These are phyloP conservation scores for Aricia artaxerxes DNA, from an alignment of 2,888 invertebrate species.

Conservation along the genomic window DNA sequence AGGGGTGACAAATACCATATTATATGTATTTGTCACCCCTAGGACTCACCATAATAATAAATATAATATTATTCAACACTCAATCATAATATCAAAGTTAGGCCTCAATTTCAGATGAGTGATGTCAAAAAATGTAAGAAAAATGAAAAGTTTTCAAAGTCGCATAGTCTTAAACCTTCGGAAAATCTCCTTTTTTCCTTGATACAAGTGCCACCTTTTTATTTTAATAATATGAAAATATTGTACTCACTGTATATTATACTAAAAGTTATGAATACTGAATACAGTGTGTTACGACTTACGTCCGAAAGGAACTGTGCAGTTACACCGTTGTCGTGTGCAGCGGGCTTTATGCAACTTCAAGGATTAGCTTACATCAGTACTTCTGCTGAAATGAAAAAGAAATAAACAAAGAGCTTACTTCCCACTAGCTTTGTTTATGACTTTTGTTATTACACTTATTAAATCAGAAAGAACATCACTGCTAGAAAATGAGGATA, in stretches of 20 bases:
- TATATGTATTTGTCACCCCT: too few species aligned
- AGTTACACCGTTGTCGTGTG: not conserved
- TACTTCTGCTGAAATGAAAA: slow-evolving; percentile 24
- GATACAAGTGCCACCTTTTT: too few species aligned
- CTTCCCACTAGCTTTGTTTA: slow-evolving; percentile 1
- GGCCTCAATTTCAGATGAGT: not conserved
- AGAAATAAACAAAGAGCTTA: slow-evolving; percentile 17
- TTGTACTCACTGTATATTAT: too few species aligned
- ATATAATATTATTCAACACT: too few species aligned
- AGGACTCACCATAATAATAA: too few species aligned
- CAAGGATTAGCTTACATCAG: slow-evolving; percentile 29
- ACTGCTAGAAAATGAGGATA: not conserved
- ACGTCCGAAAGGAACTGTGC: not conserved
- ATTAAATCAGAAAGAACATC: slow-evolving; percentile 1
- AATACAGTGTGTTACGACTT: too few species aligned
- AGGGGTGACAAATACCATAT: too few species aligned
- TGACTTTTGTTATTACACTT: slow-evolving; percentile 4
- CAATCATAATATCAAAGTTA: not conserved
- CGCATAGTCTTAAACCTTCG: too few species aligned
- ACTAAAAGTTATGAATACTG: too few species aligned
- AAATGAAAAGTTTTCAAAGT: too few species aligned
- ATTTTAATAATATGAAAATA: too few species aligned
- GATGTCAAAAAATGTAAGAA: not conserved
- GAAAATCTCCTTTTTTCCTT: too few species aligned
- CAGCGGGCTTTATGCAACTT: slow-evolving; percentile 51